A percentile compares a stretch with the other conserved stretches of the same genome.
Evolutionary conservation across 2,113 vertebrate species (phyloP).

Genomic region (Ranitomeya variabilis): DNA sequence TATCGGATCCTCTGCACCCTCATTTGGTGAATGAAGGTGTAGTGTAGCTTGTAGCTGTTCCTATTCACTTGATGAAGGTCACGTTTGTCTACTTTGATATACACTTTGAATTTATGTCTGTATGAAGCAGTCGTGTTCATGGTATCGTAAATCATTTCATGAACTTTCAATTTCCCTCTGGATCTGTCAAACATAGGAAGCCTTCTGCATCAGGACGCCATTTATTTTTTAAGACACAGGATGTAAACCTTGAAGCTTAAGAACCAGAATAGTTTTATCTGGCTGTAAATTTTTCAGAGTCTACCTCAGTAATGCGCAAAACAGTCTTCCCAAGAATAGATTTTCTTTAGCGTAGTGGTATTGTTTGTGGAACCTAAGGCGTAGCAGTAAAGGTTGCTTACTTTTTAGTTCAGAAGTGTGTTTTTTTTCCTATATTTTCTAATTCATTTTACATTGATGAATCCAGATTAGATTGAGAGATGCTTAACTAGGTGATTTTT

Average conservation of each 20-base stretch:
- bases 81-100: background rate
- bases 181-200: slow-evolving; percentile 36
- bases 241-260: slow-evolving; percentile 63
- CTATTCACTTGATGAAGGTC: slow-evolving; percentile 6
- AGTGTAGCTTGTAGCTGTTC: background rate
- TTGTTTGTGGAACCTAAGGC: background rate
- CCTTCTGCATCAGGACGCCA: slow-evolving; percentile 47
- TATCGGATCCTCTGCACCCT: background rate
- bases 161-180: slow-evolving; percentile 18
- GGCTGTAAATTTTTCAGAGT: slow-evolving; percentile 60
- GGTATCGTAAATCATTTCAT: slow-evolving; percentile 43
- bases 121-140: slow-evolving; percentile 17
- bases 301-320: slow-evolving; percentile 59
- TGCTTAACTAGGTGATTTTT: too few species aligned
- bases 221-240: slow-evolving; percentile 61
- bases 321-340: background rate
- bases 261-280: slow-evolving; percentile 64
- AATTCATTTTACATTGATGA: too few species aligned
- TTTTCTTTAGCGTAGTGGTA: background rate
- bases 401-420: too few species aligned
- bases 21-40: background rate
- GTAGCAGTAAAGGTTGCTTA: background rate
- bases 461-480: too few species aligned
- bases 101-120: slow-evolving; percentile 33
- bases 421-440: too few species aligned